Evolutionary conservation across 2,888 invertebrate genomes (phyloP).

Genomic region (Xestia xanthographa): DNA sequence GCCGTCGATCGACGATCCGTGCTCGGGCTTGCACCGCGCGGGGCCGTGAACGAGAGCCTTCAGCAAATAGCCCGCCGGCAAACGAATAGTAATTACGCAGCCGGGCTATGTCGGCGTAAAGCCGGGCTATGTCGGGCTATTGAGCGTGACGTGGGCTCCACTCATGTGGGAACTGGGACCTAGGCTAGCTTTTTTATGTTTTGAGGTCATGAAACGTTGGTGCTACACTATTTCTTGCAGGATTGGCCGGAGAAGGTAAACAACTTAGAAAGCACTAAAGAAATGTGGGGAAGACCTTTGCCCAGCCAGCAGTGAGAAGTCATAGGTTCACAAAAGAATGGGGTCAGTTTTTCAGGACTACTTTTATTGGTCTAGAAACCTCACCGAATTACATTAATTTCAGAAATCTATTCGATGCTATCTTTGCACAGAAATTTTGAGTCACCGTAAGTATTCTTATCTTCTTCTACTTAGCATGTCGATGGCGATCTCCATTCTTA

Average conservation of each 20-base stretch:
- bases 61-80: constrained; percentile 51
- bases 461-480: background rate
- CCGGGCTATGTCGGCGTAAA: constrained; percentile 31
- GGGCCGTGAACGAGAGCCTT: constrained; percentile 48
- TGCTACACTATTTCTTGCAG: background rate
- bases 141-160: constrained; percentile 13
- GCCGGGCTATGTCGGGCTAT: constrained; percentile 16
- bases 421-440: background rate
- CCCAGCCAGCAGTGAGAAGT: background rate
- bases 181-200: background rate
- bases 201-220: background rate
- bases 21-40: constrained; percentile 33
- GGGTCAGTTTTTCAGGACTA: background rate
- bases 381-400: background rate
- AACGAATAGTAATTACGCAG: constrained; percentile 55
- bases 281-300: background rate
- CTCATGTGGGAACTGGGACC: background rate
- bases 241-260: background rate
- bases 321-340: background rate
- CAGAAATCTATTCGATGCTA: background rate
- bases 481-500: background rate
- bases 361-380: background rate
- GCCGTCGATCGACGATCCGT: constrained; percentile 20
- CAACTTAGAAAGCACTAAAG: background rate
- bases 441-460: background rate